phyloP scores from a whole-genome alignment of 1,140 invertebrate genomes.

The Oreohelix idahoensis region DNA sequence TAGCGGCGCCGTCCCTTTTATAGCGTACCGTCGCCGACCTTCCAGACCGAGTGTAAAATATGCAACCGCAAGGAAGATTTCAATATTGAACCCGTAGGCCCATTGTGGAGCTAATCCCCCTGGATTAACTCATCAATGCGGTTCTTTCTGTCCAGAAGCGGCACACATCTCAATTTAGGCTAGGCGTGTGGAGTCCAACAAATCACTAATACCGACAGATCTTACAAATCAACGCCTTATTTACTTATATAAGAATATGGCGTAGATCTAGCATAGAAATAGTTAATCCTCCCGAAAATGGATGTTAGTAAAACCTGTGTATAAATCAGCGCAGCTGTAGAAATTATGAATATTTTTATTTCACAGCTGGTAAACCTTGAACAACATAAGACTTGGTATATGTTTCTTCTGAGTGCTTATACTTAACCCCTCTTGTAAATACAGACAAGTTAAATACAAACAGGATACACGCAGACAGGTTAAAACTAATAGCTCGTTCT shows the following conservation, averaged over 20 bases:
- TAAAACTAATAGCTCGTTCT: too few species aligned
- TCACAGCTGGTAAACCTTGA: too few species aligned
- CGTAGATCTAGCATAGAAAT: neutral
- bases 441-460: too few species aligned
- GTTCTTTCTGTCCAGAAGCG: neutral
- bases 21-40: neutral
- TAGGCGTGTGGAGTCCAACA: neutral
- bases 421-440: too few species aligned
- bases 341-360: neutral
- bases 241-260: neutral
- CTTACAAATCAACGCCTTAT: neutral
- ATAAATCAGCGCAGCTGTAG: neutral
- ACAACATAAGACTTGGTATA: too few species aligned
- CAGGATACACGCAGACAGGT: too few species aligned
- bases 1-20: neutral
- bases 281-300: neutral
- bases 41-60: neutral
- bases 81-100: neutral
- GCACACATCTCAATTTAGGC: neutral
- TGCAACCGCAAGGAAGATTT: neutral
- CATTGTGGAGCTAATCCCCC: slow-evolving; percentile 17
- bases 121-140: neutral
- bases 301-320: neutral
- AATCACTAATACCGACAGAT: neutral
- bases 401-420: too few species aligned